These are phyloP conservation scores for Turritopsis dohrnii DNA, from an alignment of 30 jellyfish, hydroid and myxozoan genomes.

Conservation along the genomic window DNA sequence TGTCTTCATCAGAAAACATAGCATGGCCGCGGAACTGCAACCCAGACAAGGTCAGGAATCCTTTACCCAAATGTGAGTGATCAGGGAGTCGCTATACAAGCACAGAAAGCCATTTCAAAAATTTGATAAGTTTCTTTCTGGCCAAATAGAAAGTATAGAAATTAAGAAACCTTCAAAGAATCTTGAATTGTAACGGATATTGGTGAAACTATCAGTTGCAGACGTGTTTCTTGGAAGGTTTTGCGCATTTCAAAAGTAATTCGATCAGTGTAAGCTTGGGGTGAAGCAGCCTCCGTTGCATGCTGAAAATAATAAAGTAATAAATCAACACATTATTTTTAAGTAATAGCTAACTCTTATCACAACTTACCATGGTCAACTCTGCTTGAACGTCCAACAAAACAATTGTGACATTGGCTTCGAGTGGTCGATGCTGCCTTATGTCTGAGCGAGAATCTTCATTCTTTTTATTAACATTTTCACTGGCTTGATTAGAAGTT, in stretches of 20 bases:
- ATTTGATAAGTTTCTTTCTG: too few species aligned
- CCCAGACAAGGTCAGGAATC: constrained; percentile 76
- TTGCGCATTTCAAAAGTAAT: constrained; percentile 88
- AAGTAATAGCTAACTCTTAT: not conserved
- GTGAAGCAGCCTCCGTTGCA: constrained; percentile 59
- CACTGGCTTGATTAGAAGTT: not conserved
- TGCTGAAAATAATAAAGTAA: constrained; percentile 37
- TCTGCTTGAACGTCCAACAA: constrained; percentile 88
- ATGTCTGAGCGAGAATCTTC: constrained; percentile 35
- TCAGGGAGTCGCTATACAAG: constrained; percentile 67
- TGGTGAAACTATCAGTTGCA: constrained; percentile 89
- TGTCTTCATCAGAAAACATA: constrained; percentile 78
- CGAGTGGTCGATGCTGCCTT: constrained; percentile 78
- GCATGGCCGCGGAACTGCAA: constrained; percentile 98
- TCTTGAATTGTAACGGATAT: constrained; percentile 62
- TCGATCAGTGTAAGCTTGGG: constrained; percentile 60
- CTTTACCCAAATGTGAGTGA: constrained; percentile 62
- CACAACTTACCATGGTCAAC: constrained; percentile 60
- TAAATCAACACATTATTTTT: not conserved
- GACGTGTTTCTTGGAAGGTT: constrained; percentile 79
- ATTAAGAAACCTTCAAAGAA: constrained; percentile 48
- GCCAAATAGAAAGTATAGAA: not conserved
- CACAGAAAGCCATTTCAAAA: too few species aligned
- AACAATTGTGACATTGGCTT: constrained; percentile 76
- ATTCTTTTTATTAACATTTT: not conserved